Evolutionary conservation across 2,888 invertebrate species (phyloP).

Genomic region (Protonemura montana): DNA sequence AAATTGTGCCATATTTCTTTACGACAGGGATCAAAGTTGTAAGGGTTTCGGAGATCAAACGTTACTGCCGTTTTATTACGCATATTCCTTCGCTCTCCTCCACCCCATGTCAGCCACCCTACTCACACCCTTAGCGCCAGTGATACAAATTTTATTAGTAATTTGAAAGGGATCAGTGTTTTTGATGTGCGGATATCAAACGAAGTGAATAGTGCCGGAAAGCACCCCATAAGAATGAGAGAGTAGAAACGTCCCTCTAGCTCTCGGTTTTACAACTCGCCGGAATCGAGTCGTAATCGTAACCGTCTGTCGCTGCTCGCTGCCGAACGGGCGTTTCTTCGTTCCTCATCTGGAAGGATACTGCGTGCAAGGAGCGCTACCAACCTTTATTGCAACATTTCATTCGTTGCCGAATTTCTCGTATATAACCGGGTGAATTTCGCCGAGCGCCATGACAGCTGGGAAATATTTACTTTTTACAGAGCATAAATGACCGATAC

Average conservation of each 20-base stretch:
- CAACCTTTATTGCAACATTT: not conserved
- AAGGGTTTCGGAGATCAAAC: conserved; percentile 40
- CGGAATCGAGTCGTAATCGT: conserved; percentile 48
- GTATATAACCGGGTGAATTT: not conserved
- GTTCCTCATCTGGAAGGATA: conserved; percentile 28
- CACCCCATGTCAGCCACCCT: not conserved
- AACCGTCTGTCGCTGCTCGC: conserved; percentile 36
- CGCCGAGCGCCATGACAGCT: not conserved
- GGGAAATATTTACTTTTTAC: conserved; percentile 12
- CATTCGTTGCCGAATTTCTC: not conserved
- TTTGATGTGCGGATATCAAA: conserved; percentile 39
- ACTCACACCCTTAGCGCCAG: not conserved
- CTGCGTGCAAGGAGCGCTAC: not conserved
- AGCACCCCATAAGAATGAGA: conserved; percentile 40
- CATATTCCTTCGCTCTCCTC: conserved; percentile 29
- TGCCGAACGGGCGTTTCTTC: not conserved
- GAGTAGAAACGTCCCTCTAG: conserved; percentile 36
- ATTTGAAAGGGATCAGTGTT: conserved; percentile 42
- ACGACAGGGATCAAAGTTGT: conserved; percentile 41
- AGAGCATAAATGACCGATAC: not conserved
- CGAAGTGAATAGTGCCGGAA: conserved; percentile 40
- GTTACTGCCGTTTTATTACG: conserved; percentile 41
- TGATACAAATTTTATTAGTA: conserved; percentile 43
- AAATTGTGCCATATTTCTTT: conserved; percentile 40
- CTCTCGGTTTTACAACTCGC: conserved; percentile 47